These are phyloP conservation scores for Rosalia funebris DNA, from an alignment of 2,888 invertebrate species.

Conservation along the genomic window DNA sequence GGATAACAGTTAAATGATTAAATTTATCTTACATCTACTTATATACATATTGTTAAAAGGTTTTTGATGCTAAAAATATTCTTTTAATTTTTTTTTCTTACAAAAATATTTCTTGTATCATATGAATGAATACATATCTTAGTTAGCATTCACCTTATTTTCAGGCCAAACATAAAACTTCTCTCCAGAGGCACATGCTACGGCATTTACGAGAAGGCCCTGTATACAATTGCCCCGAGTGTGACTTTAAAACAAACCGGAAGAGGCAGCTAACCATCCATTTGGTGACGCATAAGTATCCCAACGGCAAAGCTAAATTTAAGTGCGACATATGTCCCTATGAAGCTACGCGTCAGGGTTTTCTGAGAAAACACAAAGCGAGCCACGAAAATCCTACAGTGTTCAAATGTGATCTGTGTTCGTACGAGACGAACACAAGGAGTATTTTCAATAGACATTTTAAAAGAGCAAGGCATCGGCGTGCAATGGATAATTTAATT, in stretches of 20 bases:
- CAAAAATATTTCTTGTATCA: too few species aligned
- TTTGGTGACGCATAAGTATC: background rate
- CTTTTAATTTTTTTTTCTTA: too few species aligned
- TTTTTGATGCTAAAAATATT: too few species aligned
- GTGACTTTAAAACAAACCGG: background rate
- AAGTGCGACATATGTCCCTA: background rate
- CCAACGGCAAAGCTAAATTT: background rate
- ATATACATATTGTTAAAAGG: too few species aligned
- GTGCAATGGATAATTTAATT: too few species aligned
- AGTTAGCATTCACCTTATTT: background rate
- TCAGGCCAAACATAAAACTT: background rate
- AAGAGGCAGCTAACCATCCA: background rate
- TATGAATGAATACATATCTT: too few species aligned
- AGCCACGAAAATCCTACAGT: background rate
- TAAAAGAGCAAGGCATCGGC: too few species aligned
- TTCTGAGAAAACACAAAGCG: background rate
- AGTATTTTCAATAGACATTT: background rate
- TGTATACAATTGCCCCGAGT: background rate
- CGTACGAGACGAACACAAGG: background rate
- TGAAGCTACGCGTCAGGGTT: background rate
- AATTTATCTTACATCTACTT: too few species aligned
- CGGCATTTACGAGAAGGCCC: background rate
- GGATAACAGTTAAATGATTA: too few species aligned
- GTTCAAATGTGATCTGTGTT: background rate
- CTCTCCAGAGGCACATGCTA: background rate